Percentiles rank a stretch among this genome's conserved stretches.
These are phyloP conservation scores for Python bivittatus DNA, from an alignment of 2,113 vertebrate genomes.

Conservation along the genomic window DNA sequence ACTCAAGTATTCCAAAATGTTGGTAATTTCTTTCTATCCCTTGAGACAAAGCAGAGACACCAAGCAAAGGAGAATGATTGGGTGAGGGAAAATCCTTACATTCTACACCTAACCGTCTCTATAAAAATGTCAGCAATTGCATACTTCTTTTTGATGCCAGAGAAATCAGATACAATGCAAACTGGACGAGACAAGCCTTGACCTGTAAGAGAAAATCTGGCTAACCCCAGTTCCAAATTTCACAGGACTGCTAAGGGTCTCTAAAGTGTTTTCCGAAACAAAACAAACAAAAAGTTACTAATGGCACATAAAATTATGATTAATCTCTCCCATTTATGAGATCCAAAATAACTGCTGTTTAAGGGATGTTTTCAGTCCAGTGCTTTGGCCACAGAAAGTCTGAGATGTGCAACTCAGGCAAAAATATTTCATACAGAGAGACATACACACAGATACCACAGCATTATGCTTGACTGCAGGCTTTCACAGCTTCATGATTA, in stretches of 20 bases:
- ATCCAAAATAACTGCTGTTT: not conserved
- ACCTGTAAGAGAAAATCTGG: not conserved
- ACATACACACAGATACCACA: too few species aligned
- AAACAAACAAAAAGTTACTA: not conserved
- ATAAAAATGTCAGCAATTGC: not conserved
- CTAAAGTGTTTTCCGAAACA: not conserved
- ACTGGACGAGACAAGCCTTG: not conserved
- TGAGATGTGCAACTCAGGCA: not conserved
- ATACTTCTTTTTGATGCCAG: too few species aligned
- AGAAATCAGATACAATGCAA: not conserved
- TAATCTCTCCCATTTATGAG: not conserved
- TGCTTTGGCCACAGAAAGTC: not conserved
- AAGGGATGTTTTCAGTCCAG: too few species aligned
- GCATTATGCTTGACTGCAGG: too few species aligned
- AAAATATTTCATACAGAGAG: not conserved
- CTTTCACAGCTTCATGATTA: too few species aligned
- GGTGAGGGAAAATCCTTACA: too few species aligned
- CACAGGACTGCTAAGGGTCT: not conserved
- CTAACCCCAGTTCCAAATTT: not conserved
- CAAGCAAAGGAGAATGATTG: not conserved
- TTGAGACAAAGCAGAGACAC: not conserved
- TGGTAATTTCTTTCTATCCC: not conserved
- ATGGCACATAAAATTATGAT: not conserved
- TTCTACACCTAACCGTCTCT: too few species aligned
- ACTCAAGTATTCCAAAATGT: not conserved